Percentiles rank a stretch among this genome's conserved stretches.
Conservation (phyloP, 2,888 invertebrate genomes). For the Vesta saturnalis region DNA sequence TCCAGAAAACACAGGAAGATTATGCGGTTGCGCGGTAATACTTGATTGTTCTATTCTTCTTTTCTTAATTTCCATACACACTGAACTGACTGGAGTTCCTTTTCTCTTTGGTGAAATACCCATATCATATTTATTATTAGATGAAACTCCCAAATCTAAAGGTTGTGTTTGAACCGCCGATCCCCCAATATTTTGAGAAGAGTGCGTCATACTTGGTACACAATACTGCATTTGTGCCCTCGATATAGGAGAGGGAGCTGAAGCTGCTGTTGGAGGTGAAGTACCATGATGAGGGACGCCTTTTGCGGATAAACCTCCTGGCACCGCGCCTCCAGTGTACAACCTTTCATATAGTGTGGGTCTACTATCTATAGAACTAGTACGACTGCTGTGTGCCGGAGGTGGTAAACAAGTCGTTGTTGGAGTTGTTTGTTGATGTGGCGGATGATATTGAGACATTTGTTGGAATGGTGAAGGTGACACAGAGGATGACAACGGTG, state of each 20-base stretch:
- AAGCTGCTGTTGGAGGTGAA: constrained; percentile 63
- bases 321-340: constrained; percentile 52
- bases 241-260: constrained; percentile 57
- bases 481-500: constrained; percentile 59
- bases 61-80: constrained; percentile 71
- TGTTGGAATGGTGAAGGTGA: constrained; percentile 67
- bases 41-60: constrained; percentile 66
- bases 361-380: constrained; percentile 47
- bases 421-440: constrained; percentile 57
- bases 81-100: constrained; percentile 65
- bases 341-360: constrained; percentile 52
- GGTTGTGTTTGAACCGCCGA: constrained; percentile 79
- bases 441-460: constrained; percentile 60
- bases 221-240: constrained; percentile 63
- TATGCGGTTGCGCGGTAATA: constrained; percentile 49
- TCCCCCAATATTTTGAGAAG: constrained; percentile 56
- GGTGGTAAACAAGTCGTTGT: constrained; percentile 64
- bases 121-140: constrained; percentile 56
- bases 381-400: constrained; percentile 65
- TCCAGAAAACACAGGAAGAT: constrained; percentile 56
- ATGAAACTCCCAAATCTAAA: constrained; percentile 76
- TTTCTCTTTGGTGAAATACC: constrained; percentile 72
- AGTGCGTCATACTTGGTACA: constrained; percentile 62
- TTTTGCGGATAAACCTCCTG: constrained; percentile 56
- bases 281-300: constrained; percentile 63